phyloP scores from a whole-genome alignment of 1,140 invertebrate species.

The Temnothorax curvispinosus region DNA sequence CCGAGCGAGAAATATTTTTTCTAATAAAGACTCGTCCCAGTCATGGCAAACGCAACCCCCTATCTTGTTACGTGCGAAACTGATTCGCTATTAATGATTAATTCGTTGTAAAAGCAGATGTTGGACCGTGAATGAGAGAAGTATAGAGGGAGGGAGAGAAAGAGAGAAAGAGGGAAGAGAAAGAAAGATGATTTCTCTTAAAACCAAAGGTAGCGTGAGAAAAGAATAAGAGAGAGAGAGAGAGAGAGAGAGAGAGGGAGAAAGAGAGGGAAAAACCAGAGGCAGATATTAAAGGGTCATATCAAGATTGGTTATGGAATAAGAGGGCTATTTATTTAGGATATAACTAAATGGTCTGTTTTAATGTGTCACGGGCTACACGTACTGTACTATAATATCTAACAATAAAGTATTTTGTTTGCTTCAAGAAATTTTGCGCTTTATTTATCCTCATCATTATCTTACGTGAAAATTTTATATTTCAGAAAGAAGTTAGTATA shows the following conservation, averaged over 20 bases:
- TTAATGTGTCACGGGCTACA: slow-evolving; percentile 86
- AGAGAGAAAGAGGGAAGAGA: not conserved
- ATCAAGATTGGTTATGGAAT: slow-evolving; percentile 85
- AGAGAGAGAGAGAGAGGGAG: slow-evolving; percentile 71
- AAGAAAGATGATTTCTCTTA: slow-evolving; percentile 74
- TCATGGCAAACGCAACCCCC: slow-evolving; percentile 66
- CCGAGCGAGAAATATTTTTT: slow-evolving; percentile 82
- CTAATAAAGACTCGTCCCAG: slow-evolving; percentile 79
- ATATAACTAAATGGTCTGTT: slow-evolving; percentile 86
- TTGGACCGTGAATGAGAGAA: slow-evolving; percentile 56
- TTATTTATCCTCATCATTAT: not conserved
- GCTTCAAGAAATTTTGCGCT: slow-evolving; percentile 78
- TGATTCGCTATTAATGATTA: slow-evolving; percentile 81
- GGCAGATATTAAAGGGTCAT: slow-evolving; percentile 77
- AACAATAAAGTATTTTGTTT: slow-evolving; percentile 87
- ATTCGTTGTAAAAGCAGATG: slow-evolving; percentile 76
- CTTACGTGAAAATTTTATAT: not conserved
- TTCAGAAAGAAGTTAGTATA: not conserved
- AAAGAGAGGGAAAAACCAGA: slow-evolving; percentile 39
- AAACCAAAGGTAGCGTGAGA: slow-evolving; percentile 65
- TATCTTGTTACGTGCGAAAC: slow-evolving; percentile 82
- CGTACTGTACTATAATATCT: slow-evolving; percentile 86
- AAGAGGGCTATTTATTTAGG: slow-evolving; percentile 86
- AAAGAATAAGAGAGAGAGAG: slow-evolving; percentile 70
- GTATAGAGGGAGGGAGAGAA: slow-evolving; percentile 69